These are phyloP conservation scores for Florisuga fusca DNA, from an alignment of 2,797 vertebrate genomes.

Conservation along the genomic window DNA sequence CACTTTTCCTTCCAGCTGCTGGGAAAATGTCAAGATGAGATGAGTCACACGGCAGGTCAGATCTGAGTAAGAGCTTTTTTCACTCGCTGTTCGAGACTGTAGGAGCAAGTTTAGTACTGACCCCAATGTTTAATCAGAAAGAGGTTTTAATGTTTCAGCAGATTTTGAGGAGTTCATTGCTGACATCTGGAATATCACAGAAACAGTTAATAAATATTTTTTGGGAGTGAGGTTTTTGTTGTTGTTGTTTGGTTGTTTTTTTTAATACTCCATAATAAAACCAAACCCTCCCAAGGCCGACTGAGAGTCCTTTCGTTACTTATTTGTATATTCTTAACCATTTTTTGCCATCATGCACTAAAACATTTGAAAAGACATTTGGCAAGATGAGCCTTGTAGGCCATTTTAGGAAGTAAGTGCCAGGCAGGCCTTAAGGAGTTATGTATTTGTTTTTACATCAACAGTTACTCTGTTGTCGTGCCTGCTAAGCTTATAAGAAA, in stretches of 20 bases:
- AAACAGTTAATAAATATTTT: background rate
- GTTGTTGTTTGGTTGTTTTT: background rate
- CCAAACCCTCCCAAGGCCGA: background rate
- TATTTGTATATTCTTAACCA: background rate
- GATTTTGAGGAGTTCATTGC: background rate
- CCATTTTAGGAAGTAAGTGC: background rate
- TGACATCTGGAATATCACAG: background rate
- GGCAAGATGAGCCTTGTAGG: background rate
- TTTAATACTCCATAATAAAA: background rate
- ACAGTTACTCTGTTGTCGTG: background rate
- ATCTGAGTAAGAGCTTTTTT: slow-evolving; percentile 7
- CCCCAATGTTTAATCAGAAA: background rate
- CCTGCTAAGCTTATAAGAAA: background rate
- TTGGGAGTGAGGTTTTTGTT: too few relatives aligned
- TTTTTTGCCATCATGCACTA: background rate
- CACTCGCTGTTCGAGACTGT: background rate
- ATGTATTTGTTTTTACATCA: background rate
- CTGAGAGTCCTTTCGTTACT: background rate
- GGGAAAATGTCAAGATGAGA: slow-evolving; percentile 24
- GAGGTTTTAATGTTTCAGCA: background rate
- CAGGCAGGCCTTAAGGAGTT: background rate
- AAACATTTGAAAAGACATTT: background rate
- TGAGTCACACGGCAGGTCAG: slow-evolving; percentile 7
- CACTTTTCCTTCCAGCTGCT: slow-evolving; percentile 3
- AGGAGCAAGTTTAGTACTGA: background rate